phyloP scores from a whole-genome alignment of 2,888 invertebrate species.

The Netelia virgata region DNA sequence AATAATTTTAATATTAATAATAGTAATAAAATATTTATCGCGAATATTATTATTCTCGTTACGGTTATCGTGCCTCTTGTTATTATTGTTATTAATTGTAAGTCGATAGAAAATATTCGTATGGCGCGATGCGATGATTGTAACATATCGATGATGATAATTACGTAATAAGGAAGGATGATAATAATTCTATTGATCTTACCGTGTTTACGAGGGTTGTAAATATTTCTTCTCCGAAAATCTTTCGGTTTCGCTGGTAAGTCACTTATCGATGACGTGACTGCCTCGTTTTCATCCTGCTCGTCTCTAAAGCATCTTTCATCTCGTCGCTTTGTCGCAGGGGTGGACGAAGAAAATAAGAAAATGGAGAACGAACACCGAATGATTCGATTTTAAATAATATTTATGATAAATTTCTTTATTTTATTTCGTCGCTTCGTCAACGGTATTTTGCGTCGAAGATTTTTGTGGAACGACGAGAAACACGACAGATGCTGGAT shows the following conservation, averaged over 20 bases:
- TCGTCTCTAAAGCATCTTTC: slow-evolving; percentile 58
- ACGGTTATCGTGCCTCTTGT: neutral
- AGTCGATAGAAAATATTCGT: neutral
- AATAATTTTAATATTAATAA: no score
- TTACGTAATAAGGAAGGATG: neutral
- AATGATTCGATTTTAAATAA: slow-evolving; percentile 21
- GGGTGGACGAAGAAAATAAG: neutral
- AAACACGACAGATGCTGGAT: slow-evolving; percentile 12
- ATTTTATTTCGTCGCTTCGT: neutral
- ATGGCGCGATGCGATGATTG: neutral
- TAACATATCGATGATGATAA: neutral
- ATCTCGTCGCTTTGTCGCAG: slow-evolving; percentile 38
- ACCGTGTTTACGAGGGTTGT: slow-evolving; percentile 26
- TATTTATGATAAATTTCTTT: slow-evolving; percentile 7
- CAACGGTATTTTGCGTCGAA: neutral
- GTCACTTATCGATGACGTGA: neutral
- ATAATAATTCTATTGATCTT: slow-evolving; percentile 28
- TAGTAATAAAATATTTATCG: no score
- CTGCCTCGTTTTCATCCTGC: slow-evolving; percentile 14
- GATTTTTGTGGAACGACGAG: slow-evolving; percentile 10
- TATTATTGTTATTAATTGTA: neutral
- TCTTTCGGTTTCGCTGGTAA: slow-evolving; percentile 26
- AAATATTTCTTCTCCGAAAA: slow-evolving; percentile 12
- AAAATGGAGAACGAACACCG: slow-evolving; percentile 18
- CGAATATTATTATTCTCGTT: neutral